These are phyloP conservation scores for Cacatua alba DNA, from an alignment of 2,113 vertebrate genomes.

Conservation along the genomic window DNA sequence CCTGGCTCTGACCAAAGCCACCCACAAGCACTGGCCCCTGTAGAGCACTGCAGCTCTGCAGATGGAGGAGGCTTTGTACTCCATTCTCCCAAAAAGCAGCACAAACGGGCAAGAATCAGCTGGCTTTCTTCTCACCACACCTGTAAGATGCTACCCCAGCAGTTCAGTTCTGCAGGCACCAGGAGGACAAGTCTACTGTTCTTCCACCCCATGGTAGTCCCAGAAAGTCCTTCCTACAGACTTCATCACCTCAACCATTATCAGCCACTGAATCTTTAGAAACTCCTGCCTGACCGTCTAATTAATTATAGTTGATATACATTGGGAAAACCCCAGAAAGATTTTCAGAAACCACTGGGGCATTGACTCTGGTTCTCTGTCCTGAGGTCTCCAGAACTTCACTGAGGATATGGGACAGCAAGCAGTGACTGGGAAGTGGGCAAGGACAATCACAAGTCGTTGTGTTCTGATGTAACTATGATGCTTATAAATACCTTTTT, in stretches of 20 bases:
- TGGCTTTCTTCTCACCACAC: not conserved
- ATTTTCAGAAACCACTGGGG: not conserved
- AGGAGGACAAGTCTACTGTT: not conserved
- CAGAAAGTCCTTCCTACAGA: not conserved
- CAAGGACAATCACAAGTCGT: not conserved
- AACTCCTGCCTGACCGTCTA: fast-evolving
- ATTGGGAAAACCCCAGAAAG: not conserved
- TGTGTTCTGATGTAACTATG: not conserved
- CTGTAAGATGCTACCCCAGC: not conserved
- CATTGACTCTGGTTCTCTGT: not conserved
- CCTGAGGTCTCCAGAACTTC: not conserved
- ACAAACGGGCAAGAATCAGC: fast-evolving
- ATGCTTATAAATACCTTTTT: not conserved
- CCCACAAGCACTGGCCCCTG: not conserved
- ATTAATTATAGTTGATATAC: not conserved
- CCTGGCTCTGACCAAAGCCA: not conserved
- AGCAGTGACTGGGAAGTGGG: not conserved
- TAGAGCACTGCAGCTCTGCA: not conserved
- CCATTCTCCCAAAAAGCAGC: not conserved
- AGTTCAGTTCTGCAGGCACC: not conserved
- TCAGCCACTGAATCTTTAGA: not conserved
- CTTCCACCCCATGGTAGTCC: not conserved
- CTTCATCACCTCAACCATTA: not conserved
- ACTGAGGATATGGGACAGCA: not conserved
- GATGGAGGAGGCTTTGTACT: not conserved